phyloP scores from a whole-genome alignment of 2,797 vertebrate genomes.

The Typhlichthys subterraneus region DNA sequence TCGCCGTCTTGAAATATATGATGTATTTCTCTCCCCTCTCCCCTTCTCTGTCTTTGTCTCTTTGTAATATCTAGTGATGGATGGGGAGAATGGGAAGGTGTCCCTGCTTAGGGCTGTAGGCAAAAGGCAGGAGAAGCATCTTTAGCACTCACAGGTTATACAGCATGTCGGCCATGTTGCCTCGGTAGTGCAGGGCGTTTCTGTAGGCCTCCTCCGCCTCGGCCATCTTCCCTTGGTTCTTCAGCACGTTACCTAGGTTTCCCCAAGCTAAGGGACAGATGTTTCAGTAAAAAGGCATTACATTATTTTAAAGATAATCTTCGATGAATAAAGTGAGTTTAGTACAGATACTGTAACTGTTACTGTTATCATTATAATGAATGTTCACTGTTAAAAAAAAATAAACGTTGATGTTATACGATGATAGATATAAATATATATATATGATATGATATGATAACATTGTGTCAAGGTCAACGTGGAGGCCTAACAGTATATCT shows the following conservation, averaged over 20 bases:
- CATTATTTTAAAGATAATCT: background rate
- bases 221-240: slow-evolving; percentile 92
- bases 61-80: slow-evolving; percentile 28
- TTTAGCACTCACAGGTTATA: slow-evolving; percentile 96
- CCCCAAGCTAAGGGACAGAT: slow-evolving; percentile 84
- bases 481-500: slow-evolving; percentile 11
- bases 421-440: no score
- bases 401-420: background rate
- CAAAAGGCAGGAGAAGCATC: slow-evolving; percentile 40
- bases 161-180: slow-evolving; percentile 99
- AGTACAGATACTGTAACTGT: background rate
- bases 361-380: background rate
- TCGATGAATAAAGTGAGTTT: background rate
- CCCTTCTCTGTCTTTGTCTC: slow-evolving; percentile 6
- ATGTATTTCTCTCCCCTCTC: slow-evolving; percentile 12
- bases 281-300: slow-evolving; percentile 33
- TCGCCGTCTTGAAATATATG: slow-evolving; percentile 15
- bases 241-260: slow-evolving; percentile 94
- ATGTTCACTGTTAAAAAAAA: background rate
- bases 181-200: slow-evolving; percentile 95
- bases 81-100: slow-evolving; percentile 25
- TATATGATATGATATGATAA: background rate
- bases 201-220: slow-evolving; percentile 97
- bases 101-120: slow-evolving; percentile 28
- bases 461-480: background rate